Evolutionary conservation across 2,888 invertebrate genomes (phyloP).

Genomic region (Latrodectus elegans): DNA sequence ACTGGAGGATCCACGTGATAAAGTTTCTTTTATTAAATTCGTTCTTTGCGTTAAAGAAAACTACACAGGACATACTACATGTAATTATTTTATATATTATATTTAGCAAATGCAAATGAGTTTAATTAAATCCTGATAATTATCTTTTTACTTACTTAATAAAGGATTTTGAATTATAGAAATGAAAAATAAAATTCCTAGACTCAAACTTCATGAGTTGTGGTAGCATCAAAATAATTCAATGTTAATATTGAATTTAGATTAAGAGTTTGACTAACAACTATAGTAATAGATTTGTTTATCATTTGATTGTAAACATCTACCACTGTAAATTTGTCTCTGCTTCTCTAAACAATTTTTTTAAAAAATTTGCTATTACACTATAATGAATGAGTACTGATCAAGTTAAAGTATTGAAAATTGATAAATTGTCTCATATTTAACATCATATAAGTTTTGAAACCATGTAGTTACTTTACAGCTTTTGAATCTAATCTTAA

Average conservation of each 20-base stretch:
- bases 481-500: too few species aligned
- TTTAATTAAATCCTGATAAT: not conserved
- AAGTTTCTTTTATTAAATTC: conserved; percentile 62
- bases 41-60: conserved; percentile 42
- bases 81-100: conserved; percentile 32
- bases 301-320: too few species aligned
- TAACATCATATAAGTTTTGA: too few species aligned
- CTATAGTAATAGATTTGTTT: too few species aligned
- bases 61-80: conserved; percentile 34
- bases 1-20: conserved; percentile 40
- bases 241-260: not conserved
- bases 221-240: not conserved
- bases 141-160: not conserved
- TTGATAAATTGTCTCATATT: too few species aligned
- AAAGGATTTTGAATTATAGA: not conserved
- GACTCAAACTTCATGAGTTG: not conserved
- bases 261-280: not conserved
- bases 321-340: too few species aligned
- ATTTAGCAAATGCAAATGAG: not conserved
- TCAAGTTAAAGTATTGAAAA: too few species aligned
- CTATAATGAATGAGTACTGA: too few species aligned
- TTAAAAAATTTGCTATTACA: too few species aligned
- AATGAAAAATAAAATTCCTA: not conserved
- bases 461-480: too few species aligned
- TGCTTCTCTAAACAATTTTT: too few species aligned